phyloP scores from a whole-genome alignment of 2,113 vertebrate genomes.

The Perccottus glenii region DNA sequence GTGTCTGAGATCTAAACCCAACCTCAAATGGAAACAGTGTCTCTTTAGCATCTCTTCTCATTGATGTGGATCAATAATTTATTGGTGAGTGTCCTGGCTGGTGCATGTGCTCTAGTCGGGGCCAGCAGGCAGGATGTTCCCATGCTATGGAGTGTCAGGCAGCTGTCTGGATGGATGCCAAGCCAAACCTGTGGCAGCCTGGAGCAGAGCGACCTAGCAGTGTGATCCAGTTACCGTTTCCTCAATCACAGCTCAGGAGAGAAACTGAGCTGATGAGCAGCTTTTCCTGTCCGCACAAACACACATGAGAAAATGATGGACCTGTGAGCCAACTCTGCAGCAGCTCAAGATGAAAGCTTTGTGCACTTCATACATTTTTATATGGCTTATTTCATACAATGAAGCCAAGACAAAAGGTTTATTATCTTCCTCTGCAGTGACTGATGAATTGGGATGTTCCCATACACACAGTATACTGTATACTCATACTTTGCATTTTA shows the following conservation, averaged over 20 bases:
- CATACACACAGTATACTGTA: too few relatives aligned
- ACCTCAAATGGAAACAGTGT: conserved; percentile 40
- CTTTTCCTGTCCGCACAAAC: conserved; percentile 55
- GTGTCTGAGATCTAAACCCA: conserved; percentile 28
- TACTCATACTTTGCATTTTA: too few relatives aligned
- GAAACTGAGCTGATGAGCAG: conserved; percentile 60
- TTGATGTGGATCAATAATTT: conserved; percentile 26
- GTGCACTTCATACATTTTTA: not conserved
- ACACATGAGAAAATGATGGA: conserved; percentile 63
- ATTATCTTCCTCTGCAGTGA: not conserved
- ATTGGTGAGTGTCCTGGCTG: conserved; percentile 40
- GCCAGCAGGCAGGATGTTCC: conserved; percentile 81
- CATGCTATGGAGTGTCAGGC: conserved; percentile 82
- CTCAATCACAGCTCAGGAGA: conserved; percentile 55
- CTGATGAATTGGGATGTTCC: too few relatives aligned
- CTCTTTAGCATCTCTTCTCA: conserved; percentile 33
- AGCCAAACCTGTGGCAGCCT: conserved; percentile 68
- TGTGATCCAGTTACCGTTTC: conserved; percentile 77
- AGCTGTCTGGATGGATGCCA: conserved; percentile 69
- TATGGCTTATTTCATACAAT: not conserved
- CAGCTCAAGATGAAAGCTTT: conserved; percentile 47
- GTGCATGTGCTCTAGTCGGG: conserved; percentile 41
- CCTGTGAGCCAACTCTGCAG: conserved; percentile 22
- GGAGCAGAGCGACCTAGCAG: conserved; percentile 56
- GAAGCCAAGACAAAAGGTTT: not conserved